Evolutionary conservation across 2,888 invertebrate species (phyloP).

Genomic region (Ypsolopha sequella): DNA sequence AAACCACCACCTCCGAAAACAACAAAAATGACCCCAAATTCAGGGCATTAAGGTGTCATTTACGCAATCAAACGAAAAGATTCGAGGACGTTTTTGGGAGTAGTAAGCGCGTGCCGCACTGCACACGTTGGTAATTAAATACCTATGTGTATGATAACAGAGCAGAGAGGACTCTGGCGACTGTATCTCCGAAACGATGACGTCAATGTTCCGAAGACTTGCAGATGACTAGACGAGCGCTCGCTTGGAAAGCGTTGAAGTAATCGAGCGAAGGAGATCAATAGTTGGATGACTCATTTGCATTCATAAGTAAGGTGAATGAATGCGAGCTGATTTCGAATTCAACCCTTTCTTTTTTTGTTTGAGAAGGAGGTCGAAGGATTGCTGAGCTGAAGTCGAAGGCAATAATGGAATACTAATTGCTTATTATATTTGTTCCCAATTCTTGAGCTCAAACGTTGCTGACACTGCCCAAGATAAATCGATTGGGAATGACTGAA

Average conservation of each 20-base stretch:
- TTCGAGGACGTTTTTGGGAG: slow-evolving; percentile 16
- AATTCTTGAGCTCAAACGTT: no score
- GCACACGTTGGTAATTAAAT: slow-evolving; percentile 69
- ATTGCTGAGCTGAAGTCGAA: not conserved
- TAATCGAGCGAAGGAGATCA: not conserved
- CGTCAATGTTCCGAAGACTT: slow-evolving; percentile 42
- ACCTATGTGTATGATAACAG: slow-evolving; percentile 62
- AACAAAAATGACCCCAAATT: not conserved
- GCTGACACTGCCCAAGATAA: no score
- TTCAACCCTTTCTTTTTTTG: not conserved
- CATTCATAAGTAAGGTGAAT: not conserved
- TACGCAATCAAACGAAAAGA: not conserved
- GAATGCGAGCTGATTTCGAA: not conserved
- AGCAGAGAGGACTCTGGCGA: slow-evolving; percentile 34
- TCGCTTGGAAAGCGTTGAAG: not conserved
- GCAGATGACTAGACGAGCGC: slow-evolving; percentile 15
- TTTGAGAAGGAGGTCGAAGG: not conserved
- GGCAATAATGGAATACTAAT: not conserved
- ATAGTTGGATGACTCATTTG: not conserved
- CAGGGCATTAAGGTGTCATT: not conserved
- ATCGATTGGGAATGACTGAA: no score
- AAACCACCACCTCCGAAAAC: no score
- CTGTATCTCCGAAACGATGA: slow-evolving; percentile 51
- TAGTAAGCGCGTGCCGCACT: slow-evolving; percentile 65
- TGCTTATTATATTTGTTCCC: no score